Base-by-base conservation (phyloP, 2,888 invertebrate genomes). In the Drosophila algonquin region DNA sequence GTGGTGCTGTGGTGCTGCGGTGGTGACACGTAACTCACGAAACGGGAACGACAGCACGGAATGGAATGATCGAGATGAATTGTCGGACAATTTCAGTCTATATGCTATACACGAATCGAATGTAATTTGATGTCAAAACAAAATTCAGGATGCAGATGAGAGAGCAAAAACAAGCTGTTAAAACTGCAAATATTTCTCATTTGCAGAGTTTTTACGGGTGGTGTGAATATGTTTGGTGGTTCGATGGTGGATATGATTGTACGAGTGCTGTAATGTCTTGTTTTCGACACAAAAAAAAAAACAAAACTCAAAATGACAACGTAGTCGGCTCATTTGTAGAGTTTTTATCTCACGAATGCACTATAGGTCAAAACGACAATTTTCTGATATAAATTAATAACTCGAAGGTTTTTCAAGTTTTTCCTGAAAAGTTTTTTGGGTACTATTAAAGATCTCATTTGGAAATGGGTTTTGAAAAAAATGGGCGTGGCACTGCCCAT, bases 131-230 rank as follows among this genome's bases (percentile, higher is more conserved):
- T 67, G 55, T 55, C 44, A 50, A 44, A 12, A 65, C 44, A 50
- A 32, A 9, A 35, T 50, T 55, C 48, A 44, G 55, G 24, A 56
- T 53, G 65, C 32, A 32, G 54, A 65, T 65, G 67, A 54, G 67
- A 48, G 32, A 18, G 30, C 40, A 40, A 27, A 48, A 54, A 53
- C 65, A 9, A 40, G 54, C 55, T 61, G 14, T 32, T 46, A 30
- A 30, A 5, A 10, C 30, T 10, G 44, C 14, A 40, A 5, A 14
- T 5, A 40, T 32, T 56, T 27, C 85, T 84, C 85, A 65, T 81
- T 80, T 72, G 14, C 53, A 65, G 77, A 80, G 83, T 64, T 77
- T 82, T 86, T 57, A 32, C 58, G n/a, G n/a, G 14, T 10, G 30
- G 16, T 6, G 40, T 21, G 21, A 1, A 21, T 21, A 21, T 21